Evolutionary conservation across 2,888 invertebrate species (phyloP), one percentile per base, ranked within the genome.

Genomic region (Lochmaea crataegi): DNA sequence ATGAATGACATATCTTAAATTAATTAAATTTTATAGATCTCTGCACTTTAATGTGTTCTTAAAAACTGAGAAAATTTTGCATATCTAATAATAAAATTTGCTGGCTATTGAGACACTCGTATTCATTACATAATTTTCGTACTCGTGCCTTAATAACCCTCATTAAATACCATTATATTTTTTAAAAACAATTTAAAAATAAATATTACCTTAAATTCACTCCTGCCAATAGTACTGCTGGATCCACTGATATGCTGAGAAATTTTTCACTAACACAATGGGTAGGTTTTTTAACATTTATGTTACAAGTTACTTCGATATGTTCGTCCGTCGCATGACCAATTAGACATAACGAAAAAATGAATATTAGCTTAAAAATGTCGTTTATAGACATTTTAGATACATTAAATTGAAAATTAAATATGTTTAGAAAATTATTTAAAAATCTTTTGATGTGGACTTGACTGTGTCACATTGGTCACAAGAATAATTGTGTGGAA

Each of bases 221-320:
- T 78, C 87, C 87, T 67, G 86, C 87, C 77, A 89, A 89, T 72
- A 94, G 83, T 82, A 91, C 88, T 67, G 90, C 90, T 0, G 94
- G 94, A 82, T 93, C 93, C 7, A 94, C 87, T 0, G 92, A 91
- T 76, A 94, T 90, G 85, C 94, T 94, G 14, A 95, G 85, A 84
- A 94, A 95, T 81, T 90, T 90, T 66, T 90, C 91, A 80, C 91
- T 92, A 2, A 94, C 91, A 73, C 90, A 83, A 78, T 94, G 90
- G 7, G 92, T 85, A 32, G 91, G 89, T 75, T 89, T 90, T 77
- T 91, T 91, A 0, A 90, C 89, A 75, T 89, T 89, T 53, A 94
- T 86, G 78, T 88, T 90, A 69, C 80, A 84, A 71, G 82, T 80
- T 16, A 72, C 69, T 65, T 78, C 78, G n/a, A 72, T 60, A n/a